Conservation (phyloP, 1,140 invertebrate species). For the Bombus fervidus region DNA sequence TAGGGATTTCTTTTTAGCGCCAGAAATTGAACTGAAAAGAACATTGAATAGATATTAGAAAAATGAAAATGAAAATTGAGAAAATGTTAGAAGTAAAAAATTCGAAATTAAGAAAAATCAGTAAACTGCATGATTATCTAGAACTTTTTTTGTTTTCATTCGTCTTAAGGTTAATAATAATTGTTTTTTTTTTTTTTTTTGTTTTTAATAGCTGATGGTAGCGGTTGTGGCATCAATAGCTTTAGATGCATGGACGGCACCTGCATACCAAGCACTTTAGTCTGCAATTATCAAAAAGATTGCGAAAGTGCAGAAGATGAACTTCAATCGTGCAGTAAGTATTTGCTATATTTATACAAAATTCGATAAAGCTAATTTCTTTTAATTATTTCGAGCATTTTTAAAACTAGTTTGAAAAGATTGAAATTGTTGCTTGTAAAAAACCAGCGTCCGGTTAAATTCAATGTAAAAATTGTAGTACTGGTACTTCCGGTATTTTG, state of each 20-base stretch:
- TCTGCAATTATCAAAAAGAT: conserved; percentile 95
- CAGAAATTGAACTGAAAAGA: too few species aligned
- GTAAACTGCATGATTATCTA: too few species aligned
- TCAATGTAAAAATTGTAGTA: neutral
- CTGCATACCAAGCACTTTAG: conserved; percentile 91
- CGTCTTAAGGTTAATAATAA: neutral
- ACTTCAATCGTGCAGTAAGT: conserved; percentile 94
- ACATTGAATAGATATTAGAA: too few species aligned
- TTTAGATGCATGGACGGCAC: conserved; percentile 92
- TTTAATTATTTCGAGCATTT: too few species aligned
- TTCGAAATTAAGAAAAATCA: too few species aligned
- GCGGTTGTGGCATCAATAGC: conserved; percentile 86
- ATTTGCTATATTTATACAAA: conserved; percentile 45
- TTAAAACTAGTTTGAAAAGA: neutral
- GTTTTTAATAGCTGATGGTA: conserved; percentile 69
- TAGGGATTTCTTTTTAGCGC: too few species aligned
- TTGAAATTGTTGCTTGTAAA: neutral
- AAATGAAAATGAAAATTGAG: too few species aligned
- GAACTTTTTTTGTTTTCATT: too few species aligned
- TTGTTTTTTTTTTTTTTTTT: neutral
- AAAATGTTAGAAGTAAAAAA: too few species aligned
- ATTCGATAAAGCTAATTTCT: neutral
- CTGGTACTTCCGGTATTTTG: neutral
- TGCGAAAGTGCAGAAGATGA: conserved; percentile 95
- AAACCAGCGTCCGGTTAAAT: neutral